These are phyloP conservation scores for Etheostoma perlongum DNA, from an alignment of 2,797 vertebrate genomes.

Conservation along the genomic window DNA sequence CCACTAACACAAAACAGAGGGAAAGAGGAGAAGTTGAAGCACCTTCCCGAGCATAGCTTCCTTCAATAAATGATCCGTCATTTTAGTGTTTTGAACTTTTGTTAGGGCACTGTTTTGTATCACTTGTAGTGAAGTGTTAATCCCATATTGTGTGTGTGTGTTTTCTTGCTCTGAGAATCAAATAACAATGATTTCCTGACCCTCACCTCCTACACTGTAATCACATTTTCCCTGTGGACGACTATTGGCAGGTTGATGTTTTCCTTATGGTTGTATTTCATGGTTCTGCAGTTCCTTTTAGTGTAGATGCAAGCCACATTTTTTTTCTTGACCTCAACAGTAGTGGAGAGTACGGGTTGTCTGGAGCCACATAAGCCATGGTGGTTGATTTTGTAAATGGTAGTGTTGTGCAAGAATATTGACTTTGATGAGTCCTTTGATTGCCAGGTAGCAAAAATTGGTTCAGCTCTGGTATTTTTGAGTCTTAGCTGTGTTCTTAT, in stretches of 20 bases:
- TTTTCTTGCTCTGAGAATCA: conserved; percentile 26
- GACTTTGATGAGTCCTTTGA: conserved; percentile 70
- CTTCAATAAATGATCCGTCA: not conserved
- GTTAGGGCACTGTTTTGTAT: not conserved
- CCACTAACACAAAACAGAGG: conserved; percentile 42
- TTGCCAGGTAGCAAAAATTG: conserved; percentile 62
- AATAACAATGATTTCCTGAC: conserved; percentile 40
- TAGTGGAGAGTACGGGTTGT: conserved; percentile 36
- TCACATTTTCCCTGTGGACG: conserved; percentile 44
- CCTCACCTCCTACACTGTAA: conserved; percentile 39
- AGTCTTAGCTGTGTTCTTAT: conserved; percentile 19
- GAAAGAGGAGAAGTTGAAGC: conserved; percentile 1
- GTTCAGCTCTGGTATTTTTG: conserved; percentile 49
- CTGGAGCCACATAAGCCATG: conserved; percentile 60
- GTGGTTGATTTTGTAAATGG: conserved; percentile 61
- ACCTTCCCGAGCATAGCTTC: not conserved
- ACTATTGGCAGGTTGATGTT: conserved; percentile 46
- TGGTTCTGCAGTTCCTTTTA: conserved; percentile 35
- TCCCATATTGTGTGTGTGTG: conserved; percentile 28
- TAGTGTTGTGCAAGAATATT: conserved; percentile 39
- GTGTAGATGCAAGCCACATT: conserved; percentile 23
- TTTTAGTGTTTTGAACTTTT: conserved; percentile 20
- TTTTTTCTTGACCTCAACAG: conserved; percentile 16
- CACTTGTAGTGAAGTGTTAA: conserved; percentile 38
- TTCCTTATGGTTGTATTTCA: conserved; percentile 46